Percentiles rank a stretch among this genome's conserved stretches.
phyloP scores from a whole-genome alignment of 2,113 vertebrate genomes.

The Jaculus jaculus region DNA sequence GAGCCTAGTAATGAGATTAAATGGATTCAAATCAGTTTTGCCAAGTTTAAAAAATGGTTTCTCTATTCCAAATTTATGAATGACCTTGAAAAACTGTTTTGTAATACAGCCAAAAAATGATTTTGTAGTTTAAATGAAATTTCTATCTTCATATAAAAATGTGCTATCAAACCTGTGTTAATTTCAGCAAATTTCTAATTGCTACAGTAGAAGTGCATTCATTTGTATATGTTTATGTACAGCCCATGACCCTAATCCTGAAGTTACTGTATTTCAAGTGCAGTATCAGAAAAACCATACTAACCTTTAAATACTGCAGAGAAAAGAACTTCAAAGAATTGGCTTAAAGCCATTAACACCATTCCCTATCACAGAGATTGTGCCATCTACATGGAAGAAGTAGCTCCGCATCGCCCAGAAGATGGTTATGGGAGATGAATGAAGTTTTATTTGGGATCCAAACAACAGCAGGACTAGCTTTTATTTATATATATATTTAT shows the following conservation, averaged over 20 bases:
- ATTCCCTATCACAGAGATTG: background rate
- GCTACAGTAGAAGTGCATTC: constrained; percentile 15
- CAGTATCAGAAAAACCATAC: background rate
- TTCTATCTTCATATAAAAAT: constrained; percentile 23
- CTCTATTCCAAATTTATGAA: background rate
- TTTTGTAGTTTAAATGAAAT: background rate
- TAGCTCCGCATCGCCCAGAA: background rate
- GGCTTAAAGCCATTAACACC: constrained; percentile 42
- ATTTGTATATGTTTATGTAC: background rate
- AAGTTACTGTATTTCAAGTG: constrained; percentile 25
- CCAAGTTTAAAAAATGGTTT: background rate
- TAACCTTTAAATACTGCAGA: background rate
- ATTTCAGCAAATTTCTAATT: constrained; percentile 38
- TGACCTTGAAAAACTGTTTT: constrained; percentile 25
- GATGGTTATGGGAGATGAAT: background rate
- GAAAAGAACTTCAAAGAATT: background rate
- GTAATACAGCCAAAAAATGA: background rate
- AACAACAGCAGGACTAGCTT: background rate
- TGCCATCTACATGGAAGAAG: background rate
- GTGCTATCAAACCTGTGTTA: background rate
- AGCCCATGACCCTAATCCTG: background rate
- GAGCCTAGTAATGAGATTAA: constrained; percentile 25
- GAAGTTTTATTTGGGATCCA: background rate
- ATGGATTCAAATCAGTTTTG: background rate
- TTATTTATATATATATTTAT: background rate